Evolutionary conservation across 2,888 invertebrate genomes (phyloP).

Genomic region (Acrobasis repandana): DNA sequence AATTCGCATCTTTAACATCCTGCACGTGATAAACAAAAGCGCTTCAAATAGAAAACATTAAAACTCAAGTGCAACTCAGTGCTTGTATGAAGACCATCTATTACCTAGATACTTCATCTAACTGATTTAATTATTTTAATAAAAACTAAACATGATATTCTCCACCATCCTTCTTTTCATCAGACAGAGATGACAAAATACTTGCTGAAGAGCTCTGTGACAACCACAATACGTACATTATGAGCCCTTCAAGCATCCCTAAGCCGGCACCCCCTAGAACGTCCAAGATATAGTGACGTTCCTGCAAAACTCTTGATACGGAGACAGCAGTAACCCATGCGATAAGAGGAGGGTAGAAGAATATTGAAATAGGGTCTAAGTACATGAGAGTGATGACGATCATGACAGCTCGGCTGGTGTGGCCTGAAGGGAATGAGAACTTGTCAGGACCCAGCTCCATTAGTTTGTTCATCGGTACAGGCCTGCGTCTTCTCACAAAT

Average conservation of each 20-base stretch:
- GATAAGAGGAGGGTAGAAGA: conserved; percentile 85
- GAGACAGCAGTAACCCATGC: conserved; percentile 90
- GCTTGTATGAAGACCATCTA: no score
- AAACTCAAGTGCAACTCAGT: not conserved
- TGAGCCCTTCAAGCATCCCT: conserved; percentile 87
- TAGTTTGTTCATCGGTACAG: conserved; percentile 86
- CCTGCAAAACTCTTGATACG: conserved; percentile 90
- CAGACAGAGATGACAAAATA: conserved; percentile 84
- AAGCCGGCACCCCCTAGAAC: conserved; percentile 88
- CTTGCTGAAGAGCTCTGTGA: conserved; percentile 83
- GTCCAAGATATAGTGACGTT: conserved; percentile 94
- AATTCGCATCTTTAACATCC: no score
- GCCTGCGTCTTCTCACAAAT: conserved; percentile 88
- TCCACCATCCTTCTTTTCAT: conserved; percentile 87
- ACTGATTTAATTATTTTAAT: no score
- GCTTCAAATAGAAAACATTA: not conserved
- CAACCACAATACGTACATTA: conserved; percentile 87
- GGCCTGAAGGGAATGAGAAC: conserved; percentile 97
- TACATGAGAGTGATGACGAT: conserved; percentile 88
- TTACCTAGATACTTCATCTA: no score
- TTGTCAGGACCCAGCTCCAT: conserved; percentile 92
- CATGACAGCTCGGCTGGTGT: conserved; percentile 92
- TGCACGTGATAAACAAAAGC: no score
- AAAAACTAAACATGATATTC: conserved; percentile 84
- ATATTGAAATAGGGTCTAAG: conserved; percentile 83